Percentiles rank a stretch among this genome's conserved stretches.
phyloP scores from a whole-genome alignment of 64 coral and sea anemone genomes.

The Pocillopora verrucosa region DNA sequence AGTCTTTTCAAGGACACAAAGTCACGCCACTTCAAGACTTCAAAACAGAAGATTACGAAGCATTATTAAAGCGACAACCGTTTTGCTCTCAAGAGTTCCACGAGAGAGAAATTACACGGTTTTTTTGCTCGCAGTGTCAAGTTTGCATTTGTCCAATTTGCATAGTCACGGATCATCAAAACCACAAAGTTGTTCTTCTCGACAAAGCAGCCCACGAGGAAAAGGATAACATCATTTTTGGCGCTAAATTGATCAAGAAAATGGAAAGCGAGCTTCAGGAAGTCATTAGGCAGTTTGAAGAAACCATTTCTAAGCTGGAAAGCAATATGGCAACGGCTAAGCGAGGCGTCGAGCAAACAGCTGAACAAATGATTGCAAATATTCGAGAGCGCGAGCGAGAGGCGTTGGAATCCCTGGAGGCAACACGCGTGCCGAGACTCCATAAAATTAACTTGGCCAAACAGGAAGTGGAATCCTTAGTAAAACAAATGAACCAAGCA shows the following conservation, averaged over 20 bases:
- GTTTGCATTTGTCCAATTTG: slow-evolving; percentile 17
- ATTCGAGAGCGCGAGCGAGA: slow-evolving; percentile 1
- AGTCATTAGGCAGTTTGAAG: not conserved
- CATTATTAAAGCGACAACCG: not conserved
- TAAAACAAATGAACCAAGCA: slow-evolving; percentile 9
- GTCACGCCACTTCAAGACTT: not conserved
- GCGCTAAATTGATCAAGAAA: not conserved
- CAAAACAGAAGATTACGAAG: not conserved
- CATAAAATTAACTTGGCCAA: not conserved
- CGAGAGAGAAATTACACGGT: not conserved
- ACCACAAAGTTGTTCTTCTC: not conserved
- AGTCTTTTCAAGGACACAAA: too few species aligned
- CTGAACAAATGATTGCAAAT: not conserved
- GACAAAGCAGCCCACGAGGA: not conserved
- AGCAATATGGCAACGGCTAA: not conserved
- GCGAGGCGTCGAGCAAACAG: not conserved
- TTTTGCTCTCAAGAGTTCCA: not conserved
- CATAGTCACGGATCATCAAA: not conserved
- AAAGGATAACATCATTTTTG: not conserved
- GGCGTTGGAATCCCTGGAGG: not conserved
- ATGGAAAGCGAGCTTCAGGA: not conserved
- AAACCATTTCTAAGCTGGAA: not conserved
- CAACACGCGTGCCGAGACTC: not conserved
- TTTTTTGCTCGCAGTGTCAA: not conserved
- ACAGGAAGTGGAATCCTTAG: not conserved